Evolutionary conservation across 2,888 invertebrate species (phyloP).

Genomic region (Buathra laborator): DNA sequence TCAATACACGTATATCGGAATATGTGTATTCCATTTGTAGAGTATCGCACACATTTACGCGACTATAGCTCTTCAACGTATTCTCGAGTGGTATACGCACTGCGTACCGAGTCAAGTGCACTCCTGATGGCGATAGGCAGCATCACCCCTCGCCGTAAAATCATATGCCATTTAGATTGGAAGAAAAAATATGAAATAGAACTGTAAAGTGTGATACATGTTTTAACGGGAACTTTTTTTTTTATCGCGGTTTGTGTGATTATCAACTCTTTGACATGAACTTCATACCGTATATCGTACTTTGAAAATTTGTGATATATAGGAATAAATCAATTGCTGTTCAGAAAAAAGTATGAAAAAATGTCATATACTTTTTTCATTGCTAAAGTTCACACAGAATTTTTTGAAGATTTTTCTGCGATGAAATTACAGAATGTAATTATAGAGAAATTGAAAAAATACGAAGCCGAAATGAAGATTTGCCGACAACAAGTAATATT

Average conservation of each 20-base stretch:
- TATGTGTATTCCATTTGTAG: constrained; percentile 34
- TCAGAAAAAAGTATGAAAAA: no score
- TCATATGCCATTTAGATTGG: constrained; percentile 19
- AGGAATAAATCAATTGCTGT: no score
- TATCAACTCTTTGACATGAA: no score
- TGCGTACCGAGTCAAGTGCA: constrained; percentile 45
- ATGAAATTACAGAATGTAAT: no score
- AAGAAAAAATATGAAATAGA: constrained; percentile 13
- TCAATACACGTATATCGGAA: neutral
- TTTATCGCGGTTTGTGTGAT: neutral
- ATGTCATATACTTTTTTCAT: no score
- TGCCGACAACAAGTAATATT: neutral
- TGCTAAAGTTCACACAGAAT: no score
- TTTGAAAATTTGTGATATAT: no score
- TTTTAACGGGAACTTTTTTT: neutral
- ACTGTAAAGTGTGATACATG: constrained; percentile 25
- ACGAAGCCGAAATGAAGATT: no score
- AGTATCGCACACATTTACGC: constrained; percentile 19
- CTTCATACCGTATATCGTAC: no score
- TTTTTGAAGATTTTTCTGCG: no score
- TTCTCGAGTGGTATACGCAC: constrained; percentile 41
- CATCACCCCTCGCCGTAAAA: constrained; percentile 10
- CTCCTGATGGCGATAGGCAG: constrained; percentile 32
- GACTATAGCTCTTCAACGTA: constrained; percentile 22
- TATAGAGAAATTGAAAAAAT: no score